These are phyloP conservation scores for Sus cebifrons DNA, from an alignment of 2,797 vertebrate genomes.

Conservation along the genomic window DNA sequence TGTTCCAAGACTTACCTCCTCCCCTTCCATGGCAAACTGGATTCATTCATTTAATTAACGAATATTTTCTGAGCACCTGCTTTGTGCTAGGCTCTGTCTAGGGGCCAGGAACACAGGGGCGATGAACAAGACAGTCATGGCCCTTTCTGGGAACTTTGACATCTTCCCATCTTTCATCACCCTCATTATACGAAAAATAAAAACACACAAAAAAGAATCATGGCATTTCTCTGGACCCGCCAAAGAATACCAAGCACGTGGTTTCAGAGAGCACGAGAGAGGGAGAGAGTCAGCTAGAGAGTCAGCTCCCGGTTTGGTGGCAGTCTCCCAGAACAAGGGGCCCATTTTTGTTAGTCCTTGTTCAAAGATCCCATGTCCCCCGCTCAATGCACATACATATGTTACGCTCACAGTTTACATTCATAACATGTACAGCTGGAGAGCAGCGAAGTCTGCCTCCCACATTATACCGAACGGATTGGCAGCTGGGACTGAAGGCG, in stretches of 20 bases:
- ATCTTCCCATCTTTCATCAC: not conserved
- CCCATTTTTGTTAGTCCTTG: slow-evolving; percentile 60
- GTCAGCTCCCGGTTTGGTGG: not conserved
- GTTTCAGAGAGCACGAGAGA: not conserved
- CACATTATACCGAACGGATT: slow-evolving; percentile 74
- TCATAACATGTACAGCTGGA: slow-evolving; percentile 70
- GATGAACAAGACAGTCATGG: not conserved
- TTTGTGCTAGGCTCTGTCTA: not conserved
- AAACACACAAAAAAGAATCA: slow-evolving; percentile 14
- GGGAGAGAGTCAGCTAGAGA: not conserved
- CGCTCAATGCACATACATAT: not conserved
- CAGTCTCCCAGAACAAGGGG: slow-evolving; percentile 52
- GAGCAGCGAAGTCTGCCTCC: slow-evolving; percentile 49
- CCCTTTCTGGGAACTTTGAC: not conserved
- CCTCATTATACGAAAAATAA: not conserved
- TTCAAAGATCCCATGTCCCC: slow-evolving; percentile 62
- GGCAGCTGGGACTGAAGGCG: slow-evolving; percentile 84
- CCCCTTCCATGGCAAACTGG: not conserved
- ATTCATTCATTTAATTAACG: not conserved
- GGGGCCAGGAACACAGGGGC: not conserved
- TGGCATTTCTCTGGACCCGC: not conserved
- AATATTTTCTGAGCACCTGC: slow-evolving; percentile 59
- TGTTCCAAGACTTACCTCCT: not conserved
- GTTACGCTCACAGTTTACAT: slow-evolving; percentile 66
- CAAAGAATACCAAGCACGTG: not conserved